A percentile compares a stretch with the other conserved stretches of the same genome.
phyloP scores from a whole-genome alignment of 2,113 vertebrate species.

The Cheilinus undulatus region DNA sequence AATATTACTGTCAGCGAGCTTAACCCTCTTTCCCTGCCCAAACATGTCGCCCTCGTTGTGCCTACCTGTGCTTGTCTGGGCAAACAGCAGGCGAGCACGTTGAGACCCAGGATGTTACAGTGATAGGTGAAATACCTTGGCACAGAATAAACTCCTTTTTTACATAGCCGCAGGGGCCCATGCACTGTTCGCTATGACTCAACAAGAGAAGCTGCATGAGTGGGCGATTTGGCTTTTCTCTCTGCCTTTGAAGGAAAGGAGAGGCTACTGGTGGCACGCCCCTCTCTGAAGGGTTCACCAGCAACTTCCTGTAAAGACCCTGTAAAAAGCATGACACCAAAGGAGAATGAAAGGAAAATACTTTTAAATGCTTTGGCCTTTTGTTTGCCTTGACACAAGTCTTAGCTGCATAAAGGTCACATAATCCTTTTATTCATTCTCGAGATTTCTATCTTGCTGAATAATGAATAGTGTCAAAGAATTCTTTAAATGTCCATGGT shows the following conservation, averaged over 20 bases:
- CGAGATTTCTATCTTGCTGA: not conserved
- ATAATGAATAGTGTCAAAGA: conserved; percentile 3
- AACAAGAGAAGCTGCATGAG: conserved; percentile 56
- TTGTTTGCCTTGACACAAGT: not conserved
- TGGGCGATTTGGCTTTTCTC: conserved; percentile 49
- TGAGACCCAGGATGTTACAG: conserved; percentile 26
- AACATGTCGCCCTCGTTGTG: conserved; percentile 54
- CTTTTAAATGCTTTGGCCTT: conserved; percentile 47
- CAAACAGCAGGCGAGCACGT: conserved; percentile 32
- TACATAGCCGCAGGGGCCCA: conserved; percentile 51
- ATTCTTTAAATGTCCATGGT: not conserved
- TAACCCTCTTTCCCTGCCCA: conserved; percentile 48
- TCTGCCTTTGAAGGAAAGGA: conserved; percentile 35
- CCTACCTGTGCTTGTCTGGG: conserved; percentile 64
- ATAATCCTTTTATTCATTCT: conserved; percentile 18
- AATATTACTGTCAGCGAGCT: conserved; percentile 49
- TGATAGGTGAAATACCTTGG: conserved; percentile 51
- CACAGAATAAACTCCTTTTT: conserved; percentile 55
- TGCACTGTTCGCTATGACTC: conserved; percentile 41
- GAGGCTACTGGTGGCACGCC: conserved; percentile 48
- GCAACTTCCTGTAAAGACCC: conserved; percentile 31
- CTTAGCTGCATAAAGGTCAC: conserved; percentile 9
- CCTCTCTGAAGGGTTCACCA: conserved; percentile 26
- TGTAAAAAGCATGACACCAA: not conserved
- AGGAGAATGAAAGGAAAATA: conserved; percentile 12